Base-by-base conservation (phyloP, 1,140 invertebrate species). In the Heliconius hewitsoni region DNA sequence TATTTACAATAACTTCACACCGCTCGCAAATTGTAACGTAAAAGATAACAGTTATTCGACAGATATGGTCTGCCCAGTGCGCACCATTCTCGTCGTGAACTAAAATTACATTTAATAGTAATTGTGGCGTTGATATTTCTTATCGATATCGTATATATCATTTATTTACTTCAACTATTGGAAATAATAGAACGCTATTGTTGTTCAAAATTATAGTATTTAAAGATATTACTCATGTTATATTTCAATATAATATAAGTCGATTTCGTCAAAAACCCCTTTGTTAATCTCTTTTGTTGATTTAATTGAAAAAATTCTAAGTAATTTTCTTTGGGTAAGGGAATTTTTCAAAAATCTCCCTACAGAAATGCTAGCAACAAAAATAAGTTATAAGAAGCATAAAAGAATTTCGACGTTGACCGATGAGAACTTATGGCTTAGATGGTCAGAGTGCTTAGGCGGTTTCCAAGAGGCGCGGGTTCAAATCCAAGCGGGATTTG, bases 51-150 rank as follows among this genome's bases (percentile, higher is more conserved):
- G 57, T 77, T 23, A 18, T 72, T 19, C 9, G 30, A 77, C 46
- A 72, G 76, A 71, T 72, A 77, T 71, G 76, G 30, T n/a, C 76
- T 46, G 60, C 42, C 23, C 39, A 72, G 70, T 46, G 60, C 27
- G 39, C 39, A 72, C 50, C 70, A 39, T 76, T 76, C 60, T 42
- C n/a, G 74, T 70, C 55, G 60, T 27, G 46, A 72, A 77, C 42
- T 52, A 23, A 39, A 30, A 52, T 77, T 52, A 71, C 30, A 71
- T 55, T 77, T 72, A 77, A 52, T 71, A 72, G 46, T 71, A 66
- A 77, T 55, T 55, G 70, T 27, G 18, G 46, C 70, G 50, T 76
- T 27, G 42, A 76, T 76, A 71, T 71, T 71, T 19, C 75, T 60
- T 76, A 72, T 72, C 71, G 37, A 66, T 66, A 16, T 66, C 71